phyloP scores from a whole-genome alignment of 2,888 invertebrate genomes.

The Hyppa rectilinea region DNA sequence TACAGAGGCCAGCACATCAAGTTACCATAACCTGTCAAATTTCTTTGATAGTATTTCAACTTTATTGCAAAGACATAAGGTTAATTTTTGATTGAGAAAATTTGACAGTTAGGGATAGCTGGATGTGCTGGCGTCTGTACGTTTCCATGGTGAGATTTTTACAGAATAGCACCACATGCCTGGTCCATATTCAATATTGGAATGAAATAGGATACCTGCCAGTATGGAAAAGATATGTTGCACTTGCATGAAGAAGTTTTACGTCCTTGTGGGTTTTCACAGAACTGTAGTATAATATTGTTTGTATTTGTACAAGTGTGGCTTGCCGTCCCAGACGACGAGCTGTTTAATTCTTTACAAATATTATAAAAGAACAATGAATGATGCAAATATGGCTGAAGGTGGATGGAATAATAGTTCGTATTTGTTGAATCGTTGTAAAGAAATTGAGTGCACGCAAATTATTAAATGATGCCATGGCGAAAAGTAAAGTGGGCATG shows the following conservation, averaged over 20 bases:
- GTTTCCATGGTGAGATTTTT: no score
- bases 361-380: conserved; percentile 54
- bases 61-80: no score
- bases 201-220: conserved; percentile 39
- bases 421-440: conserved; percentile 15
- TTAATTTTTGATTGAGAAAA: no score
- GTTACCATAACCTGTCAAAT: no score
- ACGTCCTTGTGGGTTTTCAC: conserved; percentile 76
- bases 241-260: conserved; percentile 67
- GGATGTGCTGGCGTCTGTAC: no score
- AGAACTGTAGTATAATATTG: conserved; percentile 62
- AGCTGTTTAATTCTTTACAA: conserved; percentile 62
- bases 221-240: conserved; percentile 48
- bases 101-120: no score
- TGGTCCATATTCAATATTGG: conserved; percentile 11
- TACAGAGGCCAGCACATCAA: no score
- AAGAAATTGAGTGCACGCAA: conserved; percentile 33
- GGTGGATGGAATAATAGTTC: conserved; percentile 30
- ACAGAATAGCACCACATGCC: no score
- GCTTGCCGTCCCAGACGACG: conserved; percentile 62
- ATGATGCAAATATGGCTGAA: conserved; percentile 42
- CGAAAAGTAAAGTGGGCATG: conserved; percentile 22
- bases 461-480: conserved; percentile 26
- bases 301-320: conserved; percentile 76
- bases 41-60: no score